These are phyloP conservation scores for Apotomis turbidana DNA, from an alignment of 2,888 invertebrate genomes.

Conservation along the genomic window DNA sequence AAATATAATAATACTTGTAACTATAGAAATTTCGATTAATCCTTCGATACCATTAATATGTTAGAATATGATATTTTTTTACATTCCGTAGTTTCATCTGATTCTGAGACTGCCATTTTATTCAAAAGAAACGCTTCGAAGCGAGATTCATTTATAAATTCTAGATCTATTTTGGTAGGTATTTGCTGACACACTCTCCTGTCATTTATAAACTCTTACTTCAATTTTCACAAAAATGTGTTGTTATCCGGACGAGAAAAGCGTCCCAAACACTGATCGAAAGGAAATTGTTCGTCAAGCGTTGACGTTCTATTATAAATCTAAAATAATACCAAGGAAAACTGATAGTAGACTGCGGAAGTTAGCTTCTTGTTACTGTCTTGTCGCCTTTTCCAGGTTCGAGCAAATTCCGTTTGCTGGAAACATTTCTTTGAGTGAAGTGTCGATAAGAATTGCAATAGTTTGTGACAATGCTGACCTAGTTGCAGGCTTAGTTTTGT, in stretches of 20 bases:
- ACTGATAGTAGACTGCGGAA: constrained; percentile 3
- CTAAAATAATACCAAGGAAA: constrained; percentile 10
- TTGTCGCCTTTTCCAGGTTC: background rate
- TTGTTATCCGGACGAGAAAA: background rate
- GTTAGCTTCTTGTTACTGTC: background rate
- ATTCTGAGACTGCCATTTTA: background rate
- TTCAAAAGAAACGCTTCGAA: too few species aligned
- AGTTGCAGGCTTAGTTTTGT: background rate
- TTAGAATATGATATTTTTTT: background rate
- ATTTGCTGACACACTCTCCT: background rate
- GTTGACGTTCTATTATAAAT: background rate
- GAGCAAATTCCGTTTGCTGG: background rate
- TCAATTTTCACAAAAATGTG: constrained; percentile 4
- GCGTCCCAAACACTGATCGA: background rate
- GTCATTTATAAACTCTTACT: background rate
- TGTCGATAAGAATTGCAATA: background rate
- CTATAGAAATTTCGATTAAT: too few species aligned
- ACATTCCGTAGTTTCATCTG: background rate
- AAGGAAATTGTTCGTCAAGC: constrained; percentile 6
- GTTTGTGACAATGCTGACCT: background rate
- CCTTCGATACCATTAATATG: too few species aligned
- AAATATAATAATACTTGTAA: too few species aligned
- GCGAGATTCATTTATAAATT: background rate
- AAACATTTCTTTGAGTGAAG: background rate
- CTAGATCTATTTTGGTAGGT: background rate